A percentile compares a stretch with the other conserved stretches of the same genome.
These are phyloP conservation scores for Allygus modestus DNA, from an alignment of 2,888 invertebrate species.

Conservation along the genomic window DNA sequence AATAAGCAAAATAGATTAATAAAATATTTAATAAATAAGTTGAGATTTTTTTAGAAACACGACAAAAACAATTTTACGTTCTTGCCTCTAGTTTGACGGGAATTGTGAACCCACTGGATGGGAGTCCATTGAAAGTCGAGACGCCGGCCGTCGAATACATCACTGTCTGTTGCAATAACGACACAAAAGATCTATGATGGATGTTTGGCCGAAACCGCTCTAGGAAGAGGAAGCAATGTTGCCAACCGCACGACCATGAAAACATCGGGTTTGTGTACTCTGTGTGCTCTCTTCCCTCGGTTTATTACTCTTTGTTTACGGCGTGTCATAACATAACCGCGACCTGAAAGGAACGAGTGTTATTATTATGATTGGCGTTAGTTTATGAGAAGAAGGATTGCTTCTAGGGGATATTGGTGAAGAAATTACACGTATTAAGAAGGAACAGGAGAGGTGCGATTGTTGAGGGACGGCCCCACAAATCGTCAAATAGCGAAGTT, in stretches of 20 bases:
- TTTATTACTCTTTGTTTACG: neutral
- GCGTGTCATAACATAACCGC: neutral
- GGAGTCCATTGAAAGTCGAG: too few relatives aligned
- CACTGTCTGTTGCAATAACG: neutral
- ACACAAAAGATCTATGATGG: conserved; percentile 13
- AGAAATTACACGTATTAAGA: neutral
- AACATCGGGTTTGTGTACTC: conserved; percentile 4
- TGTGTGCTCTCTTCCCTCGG: neutral
- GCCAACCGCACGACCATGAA: conserved; percentile 16
- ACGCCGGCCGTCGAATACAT: neutral
- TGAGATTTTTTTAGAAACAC: too few relatives aligned
- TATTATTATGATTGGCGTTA: neutral
- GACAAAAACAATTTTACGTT: too few relatives aligned
- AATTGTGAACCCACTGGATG: too few relatives aligned
- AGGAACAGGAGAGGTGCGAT: neutral
- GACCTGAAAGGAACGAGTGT: neutral
- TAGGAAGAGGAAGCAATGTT: conserved; percentile 39
- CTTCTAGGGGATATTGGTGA: neutral
- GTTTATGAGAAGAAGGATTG: too few relatives aligned
- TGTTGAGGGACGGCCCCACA: neutral
- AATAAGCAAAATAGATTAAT: too few relatives aligned
- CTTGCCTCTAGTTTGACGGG: too few relatives aligned
- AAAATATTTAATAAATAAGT: too few relatives aligned
- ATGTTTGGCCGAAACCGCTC: conserved; percentile 23
- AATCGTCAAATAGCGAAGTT: neutral